Evolutionary conservation across 2,113 vertebrate genomes (phyloP).

Genomic region (Grammomys surdaster): DNA sequence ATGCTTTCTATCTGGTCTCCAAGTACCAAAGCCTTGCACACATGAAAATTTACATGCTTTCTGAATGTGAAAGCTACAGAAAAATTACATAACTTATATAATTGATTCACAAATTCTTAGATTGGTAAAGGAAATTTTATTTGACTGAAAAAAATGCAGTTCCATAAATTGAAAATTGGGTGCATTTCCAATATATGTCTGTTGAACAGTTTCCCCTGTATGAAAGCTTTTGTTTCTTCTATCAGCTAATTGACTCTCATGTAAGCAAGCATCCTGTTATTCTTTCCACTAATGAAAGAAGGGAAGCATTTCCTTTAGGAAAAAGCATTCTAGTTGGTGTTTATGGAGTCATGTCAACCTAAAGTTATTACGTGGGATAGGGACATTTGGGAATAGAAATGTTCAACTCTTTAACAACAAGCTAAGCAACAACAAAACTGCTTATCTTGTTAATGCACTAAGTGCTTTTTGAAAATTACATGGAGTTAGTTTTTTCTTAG

Average conservation of each 20-base stretch:
- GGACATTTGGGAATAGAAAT: neutral
- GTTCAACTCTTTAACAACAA: neutral
- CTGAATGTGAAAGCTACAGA: neutral
- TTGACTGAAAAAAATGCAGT: neutral
- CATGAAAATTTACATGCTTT: neutral
- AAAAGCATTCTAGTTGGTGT: neutral
- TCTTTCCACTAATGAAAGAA: neutral
- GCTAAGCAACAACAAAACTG: neutral
- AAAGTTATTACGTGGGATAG: neutral
- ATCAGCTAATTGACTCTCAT: neutral
- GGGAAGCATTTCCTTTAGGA: neutral
- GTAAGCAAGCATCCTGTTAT: neutral
- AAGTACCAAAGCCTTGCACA: neutral
- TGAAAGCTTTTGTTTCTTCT: neutral
- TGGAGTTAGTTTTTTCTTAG: conserved; percentile 16
- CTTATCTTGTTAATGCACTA: neutral
- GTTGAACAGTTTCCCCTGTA: neutral
- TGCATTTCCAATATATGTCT: neutral
- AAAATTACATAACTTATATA: conserved; percentile 11
- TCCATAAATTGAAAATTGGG: neutral
- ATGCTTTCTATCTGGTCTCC: neutral
- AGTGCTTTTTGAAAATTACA: neutral
- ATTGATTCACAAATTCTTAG: conserved; percentile 5
- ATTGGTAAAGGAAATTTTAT: neutral
- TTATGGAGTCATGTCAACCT: neutral